Base-by-base conservation (phyloP, 2,888 invertebrate genomes). In the Apamea crenata region DNA sequence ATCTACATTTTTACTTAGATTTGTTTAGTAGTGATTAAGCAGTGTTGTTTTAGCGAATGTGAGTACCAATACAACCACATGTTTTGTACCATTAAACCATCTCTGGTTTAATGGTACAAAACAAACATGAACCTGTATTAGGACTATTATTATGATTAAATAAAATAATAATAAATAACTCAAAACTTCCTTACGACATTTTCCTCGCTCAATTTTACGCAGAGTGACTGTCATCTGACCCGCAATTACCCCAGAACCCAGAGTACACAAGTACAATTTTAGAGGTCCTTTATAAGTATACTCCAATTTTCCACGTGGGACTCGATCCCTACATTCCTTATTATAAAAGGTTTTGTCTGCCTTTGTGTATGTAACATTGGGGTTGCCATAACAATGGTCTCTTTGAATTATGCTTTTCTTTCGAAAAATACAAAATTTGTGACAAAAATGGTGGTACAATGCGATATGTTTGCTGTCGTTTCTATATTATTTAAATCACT, bases 281-380 rank as follows among this genome's bases (percentile, higher is more conserved):
- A 50, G 50, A 80, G 61, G 61, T 40, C 50, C 29, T 47, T 47
- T 67, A 18, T 21, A 66, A 12, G 44, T n/a, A n/a, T n/a, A 40
- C 32, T 65, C 65, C 29, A 78, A 67, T 61, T 63, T 61, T 14
- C 6, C 47, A 67, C 6, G 25, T 56, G 32, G 47, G 29, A 18
- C 12, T 21, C 12, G 25, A 14, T n/a, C 80, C 70, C 32, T 16
- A 78, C 14, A 44, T 80, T 69, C 78, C 53, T 44, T 40, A 44
- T 80, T 69, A n/a, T 50, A 61, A 68, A 78, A 78, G 80, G 78
- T 32, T 40, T 47, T 21, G 7, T 63, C 21, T 18, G 36, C 47
- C 40, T 80, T 61, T 63, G 69, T 80, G 61, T 56, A 2, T 63
- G 4, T 68, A 32, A 7, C 21, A 63, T n/a, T 32, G 40, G 40